Evolutionary conservation across 2,113 vertebrate genomes (phyloP), one percentile per base, ranked within the genome.

Genomic region (Gymnorhina tibicen): DNA sequence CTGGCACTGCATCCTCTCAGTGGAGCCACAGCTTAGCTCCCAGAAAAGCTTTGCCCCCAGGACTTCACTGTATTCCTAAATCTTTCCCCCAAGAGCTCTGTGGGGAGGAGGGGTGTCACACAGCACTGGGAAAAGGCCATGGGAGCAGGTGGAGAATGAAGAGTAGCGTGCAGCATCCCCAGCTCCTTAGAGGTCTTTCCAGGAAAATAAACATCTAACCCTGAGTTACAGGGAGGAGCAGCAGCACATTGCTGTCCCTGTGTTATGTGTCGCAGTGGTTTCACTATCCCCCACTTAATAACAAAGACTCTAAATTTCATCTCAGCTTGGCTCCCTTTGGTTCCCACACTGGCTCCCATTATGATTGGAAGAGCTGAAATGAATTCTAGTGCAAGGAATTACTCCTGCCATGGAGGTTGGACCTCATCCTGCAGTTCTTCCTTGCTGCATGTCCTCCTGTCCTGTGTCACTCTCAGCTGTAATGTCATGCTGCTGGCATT

Each of bases 241-340:
- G 39, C 32, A 32, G 39, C 28, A 27, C 18, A 3, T 37, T 20
- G 17, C 30, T 60, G 9, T 56, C 35, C 60, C 6, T 15, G 0
- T 16, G 23, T 56, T 16, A 41, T 0, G 0, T 10, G 13, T 68
- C 42, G 8, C 14, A 6, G 42, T 33, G 26, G 20, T 74, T 78
- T 62, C 18, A 8, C 49, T 8, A 10, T 49, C 30, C 15, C 4
- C 1, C 27, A 8, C 2, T 42, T 75, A 24, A 69, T 28, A 73
- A 50, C 13, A 20, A 47, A n/a, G 16, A 35, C 33, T 37, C 37
- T 58, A 33, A 46, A 42, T 37, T 24, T 28, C 3, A 27, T 56
- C 23, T 41, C 8, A 14, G 15, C 15, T 50, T 56, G 26, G 22
- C 44, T 72, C 24, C 28, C 44, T 28, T 67, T 55, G 59, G 15